Conservation (phyloP, 2,888 invertebrate genomes). For the Nineta flava region DNA sequence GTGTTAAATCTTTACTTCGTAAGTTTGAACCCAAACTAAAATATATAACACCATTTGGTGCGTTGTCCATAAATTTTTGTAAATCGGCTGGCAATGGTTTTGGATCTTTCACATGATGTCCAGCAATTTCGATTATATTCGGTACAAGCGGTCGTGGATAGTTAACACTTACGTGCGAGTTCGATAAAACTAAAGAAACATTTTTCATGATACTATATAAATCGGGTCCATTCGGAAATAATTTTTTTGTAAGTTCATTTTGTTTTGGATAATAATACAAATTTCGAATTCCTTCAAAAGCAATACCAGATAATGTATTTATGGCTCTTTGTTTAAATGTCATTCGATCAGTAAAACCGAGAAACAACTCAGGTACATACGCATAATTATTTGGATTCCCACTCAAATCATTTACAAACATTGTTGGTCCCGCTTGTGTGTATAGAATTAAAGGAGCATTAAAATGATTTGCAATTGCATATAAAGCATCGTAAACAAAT, state of each 20-base stretch:
- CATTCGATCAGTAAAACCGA: constrained; percentile 19
- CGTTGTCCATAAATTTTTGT: constrained; percentile 19
- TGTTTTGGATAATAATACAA: constrained; percentile 9
- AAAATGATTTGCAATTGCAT: constrained; percentile 21
- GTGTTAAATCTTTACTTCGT: constrained; percentile 17
- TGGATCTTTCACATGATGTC: constrained; percentile 17
- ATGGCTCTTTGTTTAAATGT: constrained; percentile 19
- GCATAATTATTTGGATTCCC: constrained; percentile 22
- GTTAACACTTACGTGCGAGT: constrained; percentile 24
- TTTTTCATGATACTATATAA: constrained; percentile 13
- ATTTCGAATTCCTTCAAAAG: constrained; percentile 4
- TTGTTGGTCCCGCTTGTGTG: constrained; percentile 17
- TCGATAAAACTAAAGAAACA: constrained; percentile 18
- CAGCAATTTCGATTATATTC: constrained; percentile 24
- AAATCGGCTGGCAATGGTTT: constrained; percentile 13
- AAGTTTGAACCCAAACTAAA: constrained; percentile 25
- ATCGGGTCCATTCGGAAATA: constrained; percentile 13
- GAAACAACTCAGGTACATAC: constrained; percentile 20
- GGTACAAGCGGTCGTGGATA: constrained; percentile 33
- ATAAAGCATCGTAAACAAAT: constrained; percentile 21
- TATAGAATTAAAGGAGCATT: constrained; percentile 22
- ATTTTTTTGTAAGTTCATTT: constrained; percentile 11
- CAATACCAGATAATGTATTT: constrained; percentile 15
- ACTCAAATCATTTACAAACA: constrained; percentile 16
- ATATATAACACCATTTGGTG: constrained; percentile 20